Base-by-base conservation (phyloP, 2,888 invertebrate species). In the Phaedon cochleariae region DNA sequence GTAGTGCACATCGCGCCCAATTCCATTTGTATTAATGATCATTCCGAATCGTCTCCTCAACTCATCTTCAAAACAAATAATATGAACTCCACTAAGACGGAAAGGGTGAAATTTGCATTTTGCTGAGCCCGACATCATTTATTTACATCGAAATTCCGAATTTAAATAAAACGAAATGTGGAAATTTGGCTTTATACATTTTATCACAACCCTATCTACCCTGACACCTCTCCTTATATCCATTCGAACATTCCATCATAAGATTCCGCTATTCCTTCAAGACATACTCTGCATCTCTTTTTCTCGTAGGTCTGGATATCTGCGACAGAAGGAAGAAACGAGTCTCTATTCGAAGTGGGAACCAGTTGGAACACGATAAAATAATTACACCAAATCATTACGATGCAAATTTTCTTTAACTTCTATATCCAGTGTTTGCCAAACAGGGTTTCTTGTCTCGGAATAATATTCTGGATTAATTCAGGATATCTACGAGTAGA, bases 401-500 rank as follows among this genome's bases (percentile, higher is more conserved):
- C 76, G 79, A 82, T 82, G 82, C 81, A 82, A 82, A 82, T 82
- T 81, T 79, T 81, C 82, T 81, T 81, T 78, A 81, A 81, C 80
- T 81, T 79, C 80, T 80, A 80, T 80, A 80, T 80, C 79, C 79
- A 77, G 77, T 79, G 79, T 80, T 79, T 79, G 78, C 79, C 77
- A 71, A 72, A 78, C 77, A 75, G 77, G 78, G 77, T 78, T 75
- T 79, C 81, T 80, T 79, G 77, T 57, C 57, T 26, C 31, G 77
- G 80, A 79, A 80, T 81, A 81, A 81, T 82, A 82, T 81, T 81
- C 80, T 72, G 81, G 81, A 82, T 82, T 82, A 82, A 82, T 82
- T 80, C 79, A 72, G 77, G 77, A 80, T 82, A 81, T 82, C 81
- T 81, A 73, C 78, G 76, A 80, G 79, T 79, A 80, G 81, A 81